Base-by-base conservation (phyloP, 1,140 invertebrate genomes). In the Micrasema longulum region DNA sequence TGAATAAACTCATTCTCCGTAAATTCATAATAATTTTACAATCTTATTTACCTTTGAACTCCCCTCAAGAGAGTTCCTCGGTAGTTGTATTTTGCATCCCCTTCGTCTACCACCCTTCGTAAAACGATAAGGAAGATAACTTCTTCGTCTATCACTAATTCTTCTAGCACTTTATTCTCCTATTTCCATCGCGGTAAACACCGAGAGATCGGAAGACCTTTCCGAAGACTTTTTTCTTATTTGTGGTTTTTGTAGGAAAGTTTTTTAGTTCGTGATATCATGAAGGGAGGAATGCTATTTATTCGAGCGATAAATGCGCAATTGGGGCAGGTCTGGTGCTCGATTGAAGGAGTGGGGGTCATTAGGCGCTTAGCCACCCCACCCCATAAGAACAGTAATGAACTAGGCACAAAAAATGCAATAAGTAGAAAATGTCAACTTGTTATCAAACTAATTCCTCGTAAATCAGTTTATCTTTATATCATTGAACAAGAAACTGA, bases 271-370 rank as follows among this genome's bases (percentile, higher is more conserved):
- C 69, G 18, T 71, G 55, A 64, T 64, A 71, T 48, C 70, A 57
- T 65, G 20, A 45, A 22, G 7, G 48, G 50, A 63, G 57, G 57
- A 63, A 63, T 43, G 62, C 63, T 72, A 72, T 72, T 72, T 72
- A 72, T 72, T 66, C 70, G 70, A 53, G 70, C 70, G 70, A 55
- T 53, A 65, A 72, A 72, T 66, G 70, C 53, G 70, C 70, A 71
- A 71, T 72, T 72, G 70, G 70, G 70, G 62, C 38, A 72, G 70
- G 70, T 71, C 60, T 64, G 57, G 69, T n/a, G 55, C 57, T 31
- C 53, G 26, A 57, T 57, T 16, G n/a, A 36, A 35, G 57, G 14
- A 52, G 38, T 14, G 68, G 57, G 26, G 50, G 70, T 72, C 70
- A 72, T 72, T 72, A 72, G 62, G 20, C 36, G 69, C 47, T 71